Evolutionary conservation across 1,140 invertebrate species (phyloP).

Genomic region (Stenopsyche tienmushanensis): DNA sequence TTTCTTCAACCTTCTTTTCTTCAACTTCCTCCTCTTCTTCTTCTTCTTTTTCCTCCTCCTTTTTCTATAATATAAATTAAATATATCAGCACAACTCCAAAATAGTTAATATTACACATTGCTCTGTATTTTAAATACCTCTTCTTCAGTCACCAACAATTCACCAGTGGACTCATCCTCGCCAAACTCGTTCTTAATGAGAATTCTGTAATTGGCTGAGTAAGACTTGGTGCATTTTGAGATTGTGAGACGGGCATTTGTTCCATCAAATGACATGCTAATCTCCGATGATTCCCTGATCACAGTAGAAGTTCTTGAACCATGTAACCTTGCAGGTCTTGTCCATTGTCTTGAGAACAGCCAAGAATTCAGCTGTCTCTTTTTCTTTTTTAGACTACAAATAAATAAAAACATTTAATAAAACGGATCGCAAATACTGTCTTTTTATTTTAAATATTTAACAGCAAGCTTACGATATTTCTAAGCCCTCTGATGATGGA

Average conservation of each 20-base stretch:
- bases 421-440: background rate
- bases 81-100: no score
- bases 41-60: slow-evolving; percentile 56
- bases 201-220: slow-evolving; percentile 74
- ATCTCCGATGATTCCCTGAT: slow-evolving; percentile 72
- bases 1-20: slow-evolving; percentile 50
- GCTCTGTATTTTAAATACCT: slow-evolving; percentile 47
- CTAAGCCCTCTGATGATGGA: slow-evolving; percentile 73
- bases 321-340: slow-evolving; percentile 81
- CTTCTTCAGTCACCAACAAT: slow-evolving; percentile 67
- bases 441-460: slow-evolving; percentile 12
- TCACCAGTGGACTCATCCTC: slow-evolving; percentile 78
- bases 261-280: slow-evolving; percentile 76
- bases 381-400: slow-evolving; percentile 62
- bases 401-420: slow-evolving; percentile 8
- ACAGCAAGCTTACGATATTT: slow-evolving; percentile 63
- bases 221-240: slow-evolving; percentile 67
- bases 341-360: slow-evolving; percentile 69
- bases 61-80: slow-evolving; percentile 47
- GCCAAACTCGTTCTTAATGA: slow-evolving; percentile 80
- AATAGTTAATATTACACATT: slow-evolving; percentile 43
- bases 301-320: slow-evolving; percentile 77
- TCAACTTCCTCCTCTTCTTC: no score
- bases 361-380: slow-evolving; percentile 75
- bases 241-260: slow-evolving; percentile 72